Base-by-base conservation (phyloP, 1,140 invertebrate genomes). In the Harpegnathos saltator region DNA sequence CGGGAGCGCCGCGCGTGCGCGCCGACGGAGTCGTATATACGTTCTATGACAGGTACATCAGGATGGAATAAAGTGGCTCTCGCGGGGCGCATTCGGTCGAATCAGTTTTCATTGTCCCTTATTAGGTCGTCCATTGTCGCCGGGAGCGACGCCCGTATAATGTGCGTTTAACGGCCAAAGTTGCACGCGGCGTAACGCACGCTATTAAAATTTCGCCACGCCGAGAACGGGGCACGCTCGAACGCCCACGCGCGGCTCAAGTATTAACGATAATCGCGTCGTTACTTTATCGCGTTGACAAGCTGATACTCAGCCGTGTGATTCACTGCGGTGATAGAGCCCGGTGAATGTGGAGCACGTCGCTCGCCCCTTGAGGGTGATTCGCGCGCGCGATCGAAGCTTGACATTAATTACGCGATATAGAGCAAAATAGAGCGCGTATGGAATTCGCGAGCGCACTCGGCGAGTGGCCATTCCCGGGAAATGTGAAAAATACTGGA, bases 71-170 rank as follows among this genome's bases (percentile, higher is more conserved):
- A 61, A 66, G 77, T 73, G 63, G 58, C 75, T 74, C 66, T 61
- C 69, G 38, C 15, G 62, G 54, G 56, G 59, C 26, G 48, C 52
- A 61, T 66, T 82, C 50, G 29, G 38, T 78, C 58, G 22, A 86
- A 74, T 86, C 73, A 86, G 56, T 83, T 83, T 86, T 62, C 81
- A 69, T 80, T 83, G 56, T 58, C 80, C 52, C 83, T 77, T 85
- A 65, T 72, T 62, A 83, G 19, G 54, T 77, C 54, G 44, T 9
- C 19, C 12, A 56, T 80, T 58, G n/a, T 44, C 52, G 65, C 0
- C 19, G 26, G 1, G 44, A 24, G 33, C n/a, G 62, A 50, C 62
- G n/a, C 24, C 33, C 38, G 24, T 44, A 63, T 58, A 84, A 3
- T 3, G 80, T 80, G 54, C 33, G 56, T 69, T 84, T 87, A 74